phyloP scores from a whole-genome alignment of 2,888 invertebrate genomes.

The Tetranychus piercei region DNA sequence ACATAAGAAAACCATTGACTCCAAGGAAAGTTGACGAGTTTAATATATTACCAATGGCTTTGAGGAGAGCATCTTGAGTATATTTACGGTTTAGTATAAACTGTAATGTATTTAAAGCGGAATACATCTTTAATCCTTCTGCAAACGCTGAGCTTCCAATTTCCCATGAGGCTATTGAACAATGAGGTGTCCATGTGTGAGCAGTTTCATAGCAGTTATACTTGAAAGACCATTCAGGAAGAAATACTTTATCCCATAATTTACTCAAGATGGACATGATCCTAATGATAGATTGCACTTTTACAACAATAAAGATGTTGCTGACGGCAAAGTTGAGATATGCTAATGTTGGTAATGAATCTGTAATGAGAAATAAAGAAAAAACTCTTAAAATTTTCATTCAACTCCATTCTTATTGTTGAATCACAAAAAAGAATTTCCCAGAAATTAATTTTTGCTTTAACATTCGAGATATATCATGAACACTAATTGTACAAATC shows the following conservation, averaged over 20 bases:
- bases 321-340: too few species aligned
- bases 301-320: too few species aligned
- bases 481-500: too few species aligned
- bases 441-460: too few species aligned
- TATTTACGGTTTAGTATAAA: not conserved
- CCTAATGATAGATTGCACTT: too few species aligned
- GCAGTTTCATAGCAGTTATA: constrained; percentile 45
- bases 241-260: constrained; percentile 24
- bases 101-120: constrained; percentile 17
- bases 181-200: constrained; percentile 35
- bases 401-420: too few species aligned
- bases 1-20: constrained; percentile 28
- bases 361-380: too few species aligned
- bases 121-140: constrained; percentile 20
- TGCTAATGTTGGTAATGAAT: too few species aligned
- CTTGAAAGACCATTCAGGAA: constrained; percentile 40
- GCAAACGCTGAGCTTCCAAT: constrained; percentile 11
- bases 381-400: too few species aligned
- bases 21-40: constrained; percentile 13
- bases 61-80: not conserved
- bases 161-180: constrained; percentile 16
- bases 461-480: too few species aligned
- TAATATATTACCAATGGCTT: not conserved
- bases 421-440: too few species aligned
- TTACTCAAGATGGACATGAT: not conserved